These are phyloP conservation scores for Mesoclemmys tuberculata DNA, from an alignment of 2,113 vertebrate species.

Conservation along the genomic window DNA sequence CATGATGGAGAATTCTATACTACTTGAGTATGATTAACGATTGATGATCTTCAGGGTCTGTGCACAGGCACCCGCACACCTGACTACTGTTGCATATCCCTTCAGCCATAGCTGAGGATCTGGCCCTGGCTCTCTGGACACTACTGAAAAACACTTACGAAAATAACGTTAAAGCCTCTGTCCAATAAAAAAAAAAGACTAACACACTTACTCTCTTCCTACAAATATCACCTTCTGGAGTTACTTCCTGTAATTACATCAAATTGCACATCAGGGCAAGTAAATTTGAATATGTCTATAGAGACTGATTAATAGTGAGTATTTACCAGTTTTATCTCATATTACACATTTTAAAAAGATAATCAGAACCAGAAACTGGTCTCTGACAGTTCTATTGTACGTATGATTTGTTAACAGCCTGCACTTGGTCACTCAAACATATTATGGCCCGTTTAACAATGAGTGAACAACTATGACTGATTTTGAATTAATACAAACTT, in stretches of 20 bases:
- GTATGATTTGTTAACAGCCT: not conserved
- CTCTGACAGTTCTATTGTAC: not conserved
- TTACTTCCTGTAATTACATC: not conserved
- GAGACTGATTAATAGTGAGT: not conserved
- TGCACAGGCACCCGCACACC: not conserved
- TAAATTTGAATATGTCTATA: not conserved
- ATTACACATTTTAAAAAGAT: not conserved
- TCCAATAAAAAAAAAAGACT: not conserved
- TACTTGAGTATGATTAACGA: fast-evolving
- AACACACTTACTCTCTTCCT: not conserved
- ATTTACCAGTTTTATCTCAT: not conserved
- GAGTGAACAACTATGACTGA: not conserved
- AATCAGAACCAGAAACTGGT: not conserved
- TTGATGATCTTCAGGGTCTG: fast-evolving
- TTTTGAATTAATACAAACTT: not conserved
- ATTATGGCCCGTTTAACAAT: not conserved
- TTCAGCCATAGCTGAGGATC: not conserved
- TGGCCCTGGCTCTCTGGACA: not conserved
- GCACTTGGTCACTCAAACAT: not conserved
- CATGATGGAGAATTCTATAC: not conserved
- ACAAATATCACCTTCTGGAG: not conserved
- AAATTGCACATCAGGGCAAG: not conserved
- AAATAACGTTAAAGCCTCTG: not conserved
- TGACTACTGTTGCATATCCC: not conserved
- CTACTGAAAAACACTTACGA: not conserved